Conservation (phyloP, 2,888 invertebrate genomes). For the Crepidodera aurea region DNA sequence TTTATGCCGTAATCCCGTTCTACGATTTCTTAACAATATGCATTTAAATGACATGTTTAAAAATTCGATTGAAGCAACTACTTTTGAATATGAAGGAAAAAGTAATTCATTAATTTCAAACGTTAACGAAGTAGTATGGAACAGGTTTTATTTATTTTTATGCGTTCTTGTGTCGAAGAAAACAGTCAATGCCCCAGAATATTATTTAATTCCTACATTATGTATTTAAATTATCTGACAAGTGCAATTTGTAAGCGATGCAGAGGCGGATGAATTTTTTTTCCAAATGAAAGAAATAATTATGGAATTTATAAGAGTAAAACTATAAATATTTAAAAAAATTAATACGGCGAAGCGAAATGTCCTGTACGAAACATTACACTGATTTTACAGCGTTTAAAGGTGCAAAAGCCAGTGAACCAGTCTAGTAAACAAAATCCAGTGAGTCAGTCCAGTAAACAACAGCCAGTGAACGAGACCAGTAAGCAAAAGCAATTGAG, state of each 20-base stretch:
- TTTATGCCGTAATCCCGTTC: constrained; percentile 13
- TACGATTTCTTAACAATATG: constrained; percentile 38
- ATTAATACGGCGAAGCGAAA: too few relatives aligned
- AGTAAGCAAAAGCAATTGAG: too few relatives aligned
- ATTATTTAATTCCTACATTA: constrained; percentile 58
- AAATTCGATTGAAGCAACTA: constrained; percentile 29
- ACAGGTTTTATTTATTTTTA: constrained; percentile 52
- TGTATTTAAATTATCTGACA: constrained; percentile 57
- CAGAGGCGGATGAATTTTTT: constrained; percentile 18
- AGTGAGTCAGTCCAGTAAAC: too few relatives aligned
- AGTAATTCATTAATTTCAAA: constrained; percentile 57
- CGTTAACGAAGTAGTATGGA: constrained; percentile 55
- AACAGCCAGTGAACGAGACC: too few relatives aligned
- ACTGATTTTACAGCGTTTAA: too few relatives aligned
- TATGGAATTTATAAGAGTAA: too few relatives aligned
- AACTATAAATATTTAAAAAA: too few relatives aligned
- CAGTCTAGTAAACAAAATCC: too few relatives aligned
- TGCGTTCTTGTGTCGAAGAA: constrained; percentile 46
- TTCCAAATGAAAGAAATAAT: not conserved
- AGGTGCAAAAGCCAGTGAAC: too few relatives aligned
- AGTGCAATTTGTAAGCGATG: constrained; percentile 48
- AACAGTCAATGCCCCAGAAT: constrained; percentile 57
- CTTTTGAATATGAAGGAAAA: constrained; percentile 34
- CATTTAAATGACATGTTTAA: constrained; percentile 39
- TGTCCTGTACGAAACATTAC: too few relatives aligned